Evolutionary conservation across 2,888 invertebrate genomes (phyloP).

Genomic region (Drosophila austrosaltans): DNA sequence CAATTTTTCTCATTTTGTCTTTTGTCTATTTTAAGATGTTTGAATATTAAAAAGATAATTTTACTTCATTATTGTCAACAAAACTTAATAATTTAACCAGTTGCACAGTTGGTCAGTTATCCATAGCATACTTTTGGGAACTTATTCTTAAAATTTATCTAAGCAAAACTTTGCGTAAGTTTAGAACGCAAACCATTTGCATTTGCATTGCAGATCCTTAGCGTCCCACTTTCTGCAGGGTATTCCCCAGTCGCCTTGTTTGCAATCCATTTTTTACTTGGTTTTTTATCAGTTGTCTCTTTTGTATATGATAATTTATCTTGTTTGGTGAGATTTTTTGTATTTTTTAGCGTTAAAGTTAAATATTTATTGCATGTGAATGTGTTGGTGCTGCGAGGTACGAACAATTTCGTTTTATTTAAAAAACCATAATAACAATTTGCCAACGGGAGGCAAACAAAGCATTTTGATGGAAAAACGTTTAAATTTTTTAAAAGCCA

Average conservation of each 20-base stretch:
- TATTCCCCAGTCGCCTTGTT: background rate
- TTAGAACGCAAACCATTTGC: no score
- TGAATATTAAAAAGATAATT: no score
- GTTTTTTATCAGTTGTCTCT: constrained; percentile 37
- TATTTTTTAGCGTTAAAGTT: constrained; percentile 63
- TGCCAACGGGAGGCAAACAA: constrained; percentile 48
- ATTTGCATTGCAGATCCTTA: no score
- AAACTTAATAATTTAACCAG: background rate
- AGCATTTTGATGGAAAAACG: constrained; percentile 62
- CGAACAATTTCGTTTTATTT: constrained; percentile 67
- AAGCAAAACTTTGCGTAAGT: background rate
- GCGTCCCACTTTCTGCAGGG: background rate
- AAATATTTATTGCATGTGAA: constrained; percentile 68
- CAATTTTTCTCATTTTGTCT: no score
- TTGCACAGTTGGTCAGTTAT: constrained; percentile 1
- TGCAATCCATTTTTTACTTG: constrained; percentile 19
- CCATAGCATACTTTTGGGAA: constrained; percentile 36
- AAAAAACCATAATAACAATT: constrained; percentile 77
- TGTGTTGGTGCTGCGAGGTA: constrained; percentile 57
- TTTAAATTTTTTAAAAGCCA: constrained; percentile 71
- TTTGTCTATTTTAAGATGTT: no score
- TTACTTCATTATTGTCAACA: no score
- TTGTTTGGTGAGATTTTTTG: constrained; percentile 74
- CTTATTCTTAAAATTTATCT: background rate
- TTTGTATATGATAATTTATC: constrained; percentile 72